A percentile compares a stretch with the other conserved stretches of the same genome.
Evolutionary conservation across 2,888 invertebrate species (phyloP).

Genomic region (Copidosoma aretas): DNA sequence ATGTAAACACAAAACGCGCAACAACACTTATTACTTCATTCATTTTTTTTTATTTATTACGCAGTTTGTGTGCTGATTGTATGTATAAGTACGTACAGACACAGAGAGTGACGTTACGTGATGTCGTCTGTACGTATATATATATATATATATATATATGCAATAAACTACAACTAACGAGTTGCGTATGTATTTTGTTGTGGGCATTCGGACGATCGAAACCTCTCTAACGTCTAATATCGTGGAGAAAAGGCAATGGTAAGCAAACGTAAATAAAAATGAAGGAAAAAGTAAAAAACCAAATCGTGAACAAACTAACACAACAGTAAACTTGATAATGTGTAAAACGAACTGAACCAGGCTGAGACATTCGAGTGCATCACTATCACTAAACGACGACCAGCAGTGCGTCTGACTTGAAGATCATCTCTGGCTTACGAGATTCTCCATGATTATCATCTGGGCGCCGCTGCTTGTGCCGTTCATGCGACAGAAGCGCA

Average conservation of each 20-base stretch:
- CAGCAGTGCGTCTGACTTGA: conserved; percentile 25
- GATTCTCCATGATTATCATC: conserved; percentile 23
- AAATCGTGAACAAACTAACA: too few relatives aligned
- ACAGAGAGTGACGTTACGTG: too few relatives aligned
- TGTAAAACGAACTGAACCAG: conserved; percentile 51
- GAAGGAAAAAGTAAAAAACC: conserved; percentile 15
- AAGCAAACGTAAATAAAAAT: conserved; percentile 1
- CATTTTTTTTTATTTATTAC: too few relatives aligned
- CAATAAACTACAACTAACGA: too few relatives aligned
- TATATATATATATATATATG: too few relatives aligned
- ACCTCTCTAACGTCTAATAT: conserved; percentile 23
- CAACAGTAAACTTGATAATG: conserved; percentile 5
- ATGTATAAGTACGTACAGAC: too few relatives aligned
- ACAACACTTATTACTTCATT: too few relatives aligned
- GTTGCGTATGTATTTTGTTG: too few relatives aligned
- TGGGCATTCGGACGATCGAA: conserved; percentile 39
- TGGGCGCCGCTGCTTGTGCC: conserved; percentile 28
- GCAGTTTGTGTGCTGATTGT: too few relatives aligned
- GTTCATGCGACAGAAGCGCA: too few relatives aligned
- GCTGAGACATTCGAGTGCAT: conserved; percentile 37
- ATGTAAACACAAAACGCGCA: too few relatives aligned
- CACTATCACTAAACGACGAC: conserved; percentile 28
- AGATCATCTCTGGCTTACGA: conserved; percentile 37
- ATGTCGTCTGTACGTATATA: too few relatives aligned
- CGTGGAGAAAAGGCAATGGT: conserved; percentile 6